Evolutionary conservation across 2,888 invertebrate species (phyloP), one percentile per base, ranked within the genome.

Genomic region (Drosophila helvetica): DNA sequence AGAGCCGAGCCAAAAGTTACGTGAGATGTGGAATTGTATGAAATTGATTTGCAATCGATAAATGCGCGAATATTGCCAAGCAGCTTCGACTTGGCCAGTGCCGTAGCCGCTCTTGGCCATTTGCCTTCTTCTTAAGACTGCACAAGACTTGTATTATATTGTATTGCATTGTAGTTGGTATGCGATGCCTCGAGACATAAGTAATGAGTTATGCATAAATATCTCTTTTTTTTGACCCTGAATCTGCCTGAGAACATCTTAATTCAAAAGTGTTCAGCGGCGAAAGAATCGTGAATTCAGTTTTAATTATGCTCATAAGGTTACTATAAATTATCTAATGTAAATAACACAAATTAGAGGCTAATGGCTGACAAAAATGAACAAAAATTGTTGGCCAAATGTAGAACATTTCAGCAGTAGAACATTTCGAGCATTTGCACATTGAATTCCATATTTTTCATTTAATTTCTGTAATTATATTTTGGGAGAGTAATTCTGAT

Each of bases 21-120:
- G 86, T 88, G 86, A 83, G 84, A 78, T 83, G 81, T 75, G 86
- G 79, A 80, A 78, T 83, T 80, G 84, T 79, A 67, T 69, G 73
- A 77, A 85, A 85, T 85, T 86, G 87, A 85, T 85, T 85, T 83
- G 85, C 79, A 88, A 85, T 85, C 88, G 88, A 88, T 88, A 88
- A 80, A 86, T 83, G 86, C 83, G 78, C 78, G 80, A 83, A 70
- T 78, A 75, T 76, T 81, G 77, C 67, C 69, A 38, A n/a, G 77
- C 74, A 85, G 82, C 65, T 79, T 79, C 79, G 79, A 79, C 77
- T 86, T 78, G 88, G 80, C 54, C 53, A 61, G 48, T 18, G 65
- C 64, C 61, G 12, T 38, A 33, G 48, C 27, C 27, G 30, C 15
- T 63, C 65, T 30, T n/a, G 67, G 67, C 33, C 70, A 73, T 73